phyloP scores from a whole-genome alignment of 2,113 vertebrate species.

The Chitala chitala region DNA sequence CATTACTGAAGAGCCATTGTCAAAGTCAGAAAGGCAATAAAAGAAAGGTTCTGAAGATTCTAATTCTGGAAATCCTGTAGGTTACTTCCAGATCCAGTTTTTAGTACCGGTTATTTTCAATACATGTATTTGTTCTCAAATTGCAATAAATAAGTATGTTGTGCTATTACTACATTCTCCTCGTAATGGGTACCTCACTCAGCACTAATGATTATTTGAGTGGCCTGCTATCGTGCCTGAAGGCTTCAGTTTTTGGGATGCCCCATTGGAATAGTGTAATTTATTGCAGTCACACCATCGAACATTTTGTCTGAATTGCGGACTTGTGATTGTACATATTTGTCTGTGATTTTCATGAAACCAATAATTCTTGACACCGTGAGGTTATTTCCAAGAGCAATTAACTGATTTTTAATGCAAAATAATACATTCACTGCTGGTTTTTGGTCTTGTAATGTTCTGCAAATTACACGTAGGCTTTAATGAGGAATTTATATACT shows the following conservation, averaged over 20 bases:
- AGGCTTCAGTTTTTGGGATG: not conserved
- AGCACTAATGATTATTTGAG: not conserved
- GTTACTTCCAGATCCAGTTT: too few species aligned
- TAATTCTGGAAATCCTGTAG: too few species aligned
- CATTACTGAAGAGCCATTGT: too few species aligned
- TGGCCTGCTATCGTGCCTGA: not conserved
- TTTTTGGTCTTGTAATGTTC: slow-evolving; percentile 2
- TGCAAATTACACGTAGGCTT: slow-evolving; percentile 11
- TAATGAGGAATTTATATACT: slow-evolving; percentile 14
- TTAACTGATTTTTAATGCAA: slow-evolving; percentile 7
- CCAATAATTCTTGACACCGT: not conserved
- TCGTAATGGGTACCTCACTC: not conserved
- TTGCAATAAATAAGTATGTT: not conserved
- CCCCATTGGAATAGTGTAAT: not conserved
- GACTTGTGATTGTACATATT: not conserved
- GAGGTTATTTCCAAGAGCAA: not conserved
- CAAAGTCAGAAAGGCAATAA: too few species aligned
- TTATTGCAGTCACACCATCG: not conserved
- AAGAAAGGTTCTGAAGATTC: too few species aligned
- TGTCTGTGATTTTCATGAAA: not conserved
- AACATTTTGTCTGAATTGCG: slow-evolving; percentile 1
- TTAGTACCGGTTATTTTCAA: too few species aligned
- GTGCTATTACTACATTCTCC: not conserved
- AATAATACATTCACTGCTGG: slow-evolving; percentile 10
- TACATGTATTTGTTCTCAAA: not conserved